These are phyloP conservation scores for Zaprionus gabonicus DNA, from an alignment of 1,140 invertebrate species.

Conservation along the genomic window DNA sequence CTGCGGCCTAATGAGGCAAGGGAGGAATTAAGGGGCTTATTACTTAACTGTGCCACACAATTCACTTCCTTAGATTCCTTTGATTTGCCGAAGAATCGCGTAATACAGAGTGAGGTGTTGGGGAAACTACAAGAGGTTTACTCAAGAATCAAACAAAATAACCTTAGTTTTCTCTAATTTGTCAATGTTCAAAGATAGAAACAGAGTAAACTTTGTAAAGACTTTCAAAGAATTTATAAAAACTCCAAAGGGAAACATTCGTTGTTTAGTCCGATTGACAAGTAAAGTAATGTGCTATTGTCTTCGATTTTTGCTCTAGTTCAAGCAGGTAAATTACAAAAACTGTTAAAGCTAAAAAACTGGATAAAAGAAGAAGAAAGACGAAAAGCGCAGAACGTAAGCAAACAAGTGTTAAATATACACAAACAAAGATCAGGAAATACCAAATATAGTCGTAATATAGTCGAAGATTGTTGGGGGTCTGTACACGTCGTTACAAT, in stretches of 20 bases:
- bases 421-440: not conserved
- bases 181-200: not conserved
- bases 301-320: slow-evolving; percentile 14
- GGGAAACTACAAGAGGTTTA: too few species aligned
- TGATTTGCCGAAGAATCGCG: not conserved
- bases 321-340: slow-evolving; percentile 12
- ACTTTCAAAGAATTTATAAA: slow-evolving; percentile 11
- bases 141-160: too few species aligned
- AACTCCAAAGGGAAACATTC: not conserved
- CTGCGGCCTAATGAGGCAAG: too few species aligned
- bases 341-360: slow-evolving; percentile 9
- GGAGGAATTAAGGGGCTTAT: too few species aligned
- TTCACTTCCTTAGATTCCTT: not conserved
- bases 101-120: too few species aligned
- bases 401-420: not conserved
- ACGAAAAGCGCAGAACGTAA: slow-evolving; percentile 1
- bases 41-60: not conserved
- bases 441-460: not conserved
- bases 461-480: not conserved
- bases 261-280: slow-evolving; percentile 78
- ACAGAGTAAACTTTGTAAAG: not conserved
- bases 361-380: not conserved
- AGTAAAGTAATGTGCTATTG: slow-evolving; percentile 45
- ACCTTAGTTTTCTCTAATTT: not conserved
- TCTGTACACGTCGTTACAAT: slow-evolving; percentile 24